These are phyloP conservation scores for Smittia sp. DNA, from an alignment of 2,888 invertebrate genomes.

Conservation along the genomic window DNA sequence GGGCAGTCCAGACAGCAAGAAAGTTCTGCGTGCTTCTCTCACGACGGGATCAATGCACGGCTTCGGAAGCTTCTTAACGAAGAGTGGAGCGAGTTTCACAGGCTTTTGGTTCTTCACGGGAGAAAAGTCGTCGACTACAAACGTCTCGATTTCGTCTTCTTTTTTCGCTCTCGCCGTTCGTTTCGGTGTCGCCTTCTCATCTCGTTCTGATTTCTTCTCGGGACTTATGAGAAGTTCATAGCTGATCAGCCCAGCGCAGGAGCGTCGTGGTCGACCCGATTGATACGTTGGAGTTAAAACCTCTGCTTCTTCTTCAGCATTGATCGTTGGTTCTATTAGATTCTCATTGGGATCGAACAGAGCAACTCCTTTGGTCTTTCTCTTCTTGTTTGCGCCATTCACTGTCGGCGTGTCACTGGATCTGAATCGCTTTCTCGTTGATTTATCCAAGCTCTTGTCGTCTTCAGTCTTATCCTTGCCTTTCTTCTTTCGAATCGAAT, in stretches of 20 bases:
- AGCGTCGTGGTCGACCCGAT: constrained; percentile 18
- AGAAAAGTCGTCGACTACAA: constrained; percentile 42
- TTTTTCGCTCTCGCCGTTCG: not conserved
- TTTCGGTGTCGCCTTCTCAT: not conserved
- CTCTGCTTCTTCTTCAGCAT: no score
- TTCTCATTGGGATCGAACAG: constrained; percentile 15
- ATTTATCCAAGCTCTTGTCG: no score
- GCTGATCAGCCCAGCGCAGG: not conserved
- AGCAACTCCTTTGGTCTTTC: constrained; percentile 21
- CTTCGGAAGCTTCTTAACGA: constrained; percentile 58
- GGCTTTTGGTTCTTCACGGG: constrained; percentile 47
- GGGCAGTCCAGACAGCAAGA: constrained; percentile 70
- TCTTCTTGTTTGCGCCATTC: not conserved
- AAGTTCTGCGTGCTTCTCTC: constrained; percentile 64
- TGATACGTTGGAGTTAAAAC: constrained; percentile 20
- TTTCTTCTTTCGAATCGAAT: not conserved
- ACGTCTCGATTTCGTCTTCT: constrained; percentile 35
- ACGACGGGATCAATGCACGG: constrained; percentile 59
- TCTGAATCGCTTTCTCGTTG: constrained; percentile 58
- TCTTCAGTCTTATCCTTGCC: no score
- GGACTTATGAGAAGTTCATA: constrained; percentile 7
- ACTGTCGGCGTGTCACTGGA: constrained; percentile 50
- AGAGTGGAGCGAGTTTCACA: constrained; percentile 69
- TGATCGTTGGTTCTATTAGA: no score
- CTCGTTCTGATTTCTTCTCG: constrained; percentile 17